phyloP scores from a whole-genome alignment of 2,888 invertebrate species.

The Diaprepes abbreviatus region DNA sequence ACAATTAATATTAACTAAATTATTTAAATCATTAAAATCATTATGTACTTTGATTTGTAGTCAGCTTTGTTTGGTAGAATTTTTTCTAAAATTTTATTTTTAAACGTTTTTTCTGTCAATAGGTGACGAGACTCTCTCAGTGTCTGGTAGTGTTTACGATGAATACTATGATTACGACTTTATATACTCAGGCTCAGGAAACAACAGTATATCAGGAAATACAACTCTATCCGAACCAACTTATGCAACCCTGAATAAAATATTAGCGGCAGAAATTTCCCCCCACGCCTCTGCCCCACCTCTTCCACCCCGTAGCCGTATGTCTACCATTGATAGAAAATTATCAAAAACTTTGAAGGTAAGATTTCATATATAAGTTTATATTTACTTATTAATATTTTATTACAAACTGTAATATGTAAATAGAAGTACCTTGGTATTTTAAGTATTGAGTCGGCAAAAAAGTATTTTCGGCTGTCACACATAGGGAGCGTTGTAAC shows the following conservation, averaged over 20 bases:
- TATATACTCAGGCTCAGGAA: conserved; percentile 75
- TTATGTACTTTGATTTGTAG: too few relatives aligned
- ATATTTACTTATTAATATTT: too few relatives aligned
- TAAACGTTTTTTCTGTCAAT: conserved; percentile 23
- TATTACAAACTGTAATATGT: too few relatives aligned
- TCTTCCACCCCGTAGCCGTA: conserved; percentile 72
- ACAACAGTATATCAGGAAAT: conserved; percentile 68
- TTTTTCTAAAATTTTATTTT: too few relatives aligned
- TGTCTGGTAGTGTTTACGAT: conserved; percentile 78
- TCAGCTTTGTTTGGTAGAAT: too few relatives aligned
- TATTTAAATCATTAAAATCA: too few relatives aligned
- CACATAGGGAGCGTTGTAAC: too few relatives aligned
- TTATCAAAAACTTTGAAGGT: conserved; percentile 55
- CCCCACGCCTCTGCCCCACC: conserved; percentile 73
- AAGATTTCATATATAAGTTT: too few relatives aligned
- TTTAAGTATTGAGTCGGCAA: too few relatives aligned
- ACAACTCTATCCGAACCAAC: conserved; percentile 73
- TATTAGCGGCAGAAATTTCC: conserved; percentile 66
- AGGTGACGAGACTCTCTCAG: conserved; percentile 71
- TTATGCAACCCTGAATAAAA: conserved; percentile 77
- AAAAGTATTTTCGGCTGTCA: too few relatives aligned
- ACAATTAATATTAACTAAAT: too few relatives aligned
- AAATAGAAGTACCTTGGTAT: too few relatives aligned
- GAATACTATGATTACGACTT: conserved; percentile 86
- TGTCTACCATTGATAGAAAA: conserved; percentile 70